A percentile compares a stretch with the other conserved stretches of the same genome.
phyloP scores from a whole-genome alignment of 2,888 invertebrate genomes.

The Caenorhabditis virilis region DNA sequence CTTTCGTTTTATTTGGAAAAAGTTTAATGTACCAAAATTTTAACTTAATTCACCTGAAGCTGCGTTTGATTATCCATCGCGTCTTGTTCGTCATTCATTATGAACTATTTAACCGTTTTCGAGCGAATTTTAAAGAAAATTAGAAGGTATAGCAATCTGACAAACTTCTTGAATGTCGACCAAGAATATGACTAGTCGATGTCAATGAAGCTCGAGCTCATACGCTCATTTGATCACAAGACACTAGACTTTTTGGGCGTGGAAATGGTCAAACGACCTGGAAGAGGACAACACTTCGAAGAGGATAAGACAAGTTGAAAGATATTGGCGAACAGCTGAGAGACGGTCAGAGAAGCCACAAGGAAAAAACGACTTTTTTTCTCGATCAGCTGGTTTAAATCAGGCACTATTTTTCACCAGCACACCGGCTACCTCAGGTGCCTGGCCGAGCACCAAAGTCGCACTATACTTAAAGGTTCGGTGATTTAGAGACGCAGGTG shows the following conservation, averaged over 20 bases:
- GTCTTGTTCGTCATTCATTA: slow-evolving; percentile 7
- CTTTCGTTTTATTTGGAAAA: no score
- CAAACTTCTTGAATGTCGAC: no score
- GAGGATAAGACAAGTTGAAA: slow-evolving; percentile 11
- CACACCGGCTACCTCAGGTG: slow-evolving; percentile 11
- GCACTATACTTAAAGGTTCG: no score
- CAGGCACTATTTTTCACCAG: slow-evolving; percentile 3
- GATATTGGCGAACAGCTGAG: neutral
- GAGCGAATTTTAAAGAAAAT: no score
- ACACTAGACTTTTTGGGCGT: slow-evolving; percentile 1
- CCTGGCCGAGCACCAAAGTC: slow-evolving; percentile 18
- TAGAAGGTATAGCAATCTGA: no score
- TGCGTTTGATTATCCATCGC: slow-evolving; percentile 23
- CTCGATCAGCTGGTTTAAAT: slow-evolving; percentile 42
- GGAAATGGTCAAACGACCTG: slow-evolving; percentile 32
- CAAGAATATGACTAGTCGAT: no score
- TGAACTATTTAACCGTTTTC: no score
- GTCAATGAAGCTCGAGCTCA: no score
- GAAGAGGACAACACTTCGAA: neutral
- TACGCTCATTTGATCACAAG: no score
- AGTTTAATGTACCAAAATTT: no score
- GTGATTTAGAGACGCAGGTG: no score
- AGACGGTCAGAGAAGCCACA: slow-evolving; percentile 27
- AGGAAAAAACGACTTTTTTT: neutral
- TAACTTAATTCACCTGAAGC: slow-evolving; percentile 20